Percentiles rank a stretch among this genome's conserved stretches.
Conservation (phyloP, 2,113 vertebrate species). For the Nannospalax galili region DNA sequence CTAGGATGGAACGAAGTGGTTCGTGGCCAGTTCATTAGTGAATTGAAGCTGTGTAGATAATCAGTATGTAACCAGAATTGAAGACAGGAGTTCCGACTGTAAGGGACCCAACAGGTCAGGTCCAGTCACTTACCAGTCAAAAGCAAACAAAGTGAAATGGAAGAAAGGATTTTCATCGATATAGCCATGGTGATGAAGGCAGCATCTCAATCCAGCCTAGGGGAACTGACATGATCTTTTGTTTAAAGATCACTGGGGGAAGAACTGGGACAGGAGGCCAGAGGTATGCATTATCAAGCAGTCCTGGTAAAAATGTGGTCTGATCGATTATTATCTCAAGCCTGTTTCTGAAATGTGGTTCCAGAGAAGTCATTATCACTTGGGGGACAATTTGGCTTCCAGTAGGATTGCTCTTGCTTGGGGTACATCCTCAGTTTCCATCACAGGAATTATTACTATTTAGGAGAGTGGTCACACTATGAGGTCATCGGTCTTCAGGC, state of each 20-base stretch:
- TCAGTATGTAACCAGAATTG: neutral
- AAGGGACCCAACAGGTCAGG: neutral
- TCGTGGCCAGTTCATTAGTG: neutral
- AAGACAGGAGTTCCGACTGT: neutral
- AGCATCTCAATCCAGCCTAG: neutral
- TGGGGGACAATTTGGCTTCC: neutral
- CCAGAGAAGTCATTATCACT: neutral
- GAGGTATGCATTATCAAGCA: neutral
- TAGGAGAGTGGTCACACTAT: neutral
- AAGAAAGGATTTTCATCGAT: neutral
- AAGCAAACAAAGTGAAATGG: neutral
- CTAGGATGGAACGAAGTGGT: neutral
- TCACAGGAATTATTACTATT: neutral
- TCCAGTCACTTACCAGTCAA: neutral
- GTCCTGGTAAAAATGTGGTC: neutral
- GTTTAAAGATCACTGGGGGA: neutral
- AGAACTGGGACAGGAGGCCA: neutral
- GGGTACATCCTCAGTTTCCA: neutral
- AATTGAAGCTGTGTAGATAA: conserved; percentile 11
- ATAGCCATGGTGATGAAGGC: neutral
- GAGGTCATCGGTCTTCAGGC: neutral
- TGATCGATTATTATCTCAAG: neutral
- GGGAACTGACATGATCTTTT: neutral
- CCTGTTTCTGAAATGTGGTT: neutral
- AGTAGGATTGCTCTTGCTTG: neutral